Percentiles rank a stretch among this genome's conserved stretches.
These are phyloP conservation scores for Callopanchax toddi DNA, from an alignment of 2,113 vertebrate species.

Conservation along the genomic window DNA sequence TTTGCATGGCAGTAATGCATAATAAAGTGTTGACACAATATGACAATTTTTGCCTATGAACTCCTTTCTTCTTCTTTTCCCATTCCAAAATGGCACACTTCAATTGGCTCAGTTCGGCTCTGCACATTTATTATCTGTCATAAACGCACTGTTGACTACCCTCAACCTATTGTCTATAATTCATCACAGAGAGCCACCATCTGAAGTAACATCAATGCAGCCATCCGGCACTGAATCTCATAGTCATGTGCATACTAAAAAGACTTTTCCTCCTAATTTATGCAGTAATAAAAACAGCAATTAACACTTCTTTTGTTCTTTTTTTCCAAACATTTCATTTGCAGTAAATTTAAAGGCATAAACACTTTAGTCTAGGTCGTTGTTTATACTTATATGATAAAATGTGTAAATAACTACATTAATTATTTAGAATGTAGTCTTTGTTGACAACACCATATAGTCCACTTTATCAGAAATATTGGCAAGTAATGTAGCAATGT, in stretches of 20 bases:
- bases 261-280: slow-evolving; percentile 22
- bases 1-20: slow-evolving; percentile 76
- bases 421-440: too few species aligned
- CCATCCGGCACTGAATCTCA: slow-evolving; percentile 45
- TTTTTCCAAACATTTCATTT: too few species aligned
- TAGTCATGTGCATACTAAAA: slow-evolving; percentile 42
- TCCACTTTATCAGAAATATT: not conserved
- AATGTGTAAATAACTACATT: too few species aligned
- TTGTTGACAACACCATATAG: too few species aligned
- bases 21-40: slow-evolving; percentile 78
- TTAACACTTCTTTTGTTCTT: slow-evolving; percentile 17
- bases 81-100: slow-evolving; percentile 66
- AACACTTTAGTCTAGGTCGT: not conserved
- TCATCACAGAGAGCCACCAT: slow-evolving; percentile 60
- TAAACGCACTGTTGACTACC: slow-evolving; percentile 69
- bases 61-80: slow-evolving; percentile 59
- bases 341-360: not conserved
- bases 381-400: too few species aligned
- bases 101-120: slow-evolving; percentile 58
- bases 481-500: not conserved
- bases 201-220: slow-evolving; percentile 62
- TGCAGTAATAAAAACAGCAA: slow-evolving; percentile 16
- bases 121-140: slow-evolving; percentile 75
- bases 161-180: slow-evolving; percentile 70
- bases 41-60: slow-evolving; percentile 62